Evolutionary conservation across 2,888 invertebrate species (phyloP).

Genomic region (Oxyteleia sp.): DNA sequence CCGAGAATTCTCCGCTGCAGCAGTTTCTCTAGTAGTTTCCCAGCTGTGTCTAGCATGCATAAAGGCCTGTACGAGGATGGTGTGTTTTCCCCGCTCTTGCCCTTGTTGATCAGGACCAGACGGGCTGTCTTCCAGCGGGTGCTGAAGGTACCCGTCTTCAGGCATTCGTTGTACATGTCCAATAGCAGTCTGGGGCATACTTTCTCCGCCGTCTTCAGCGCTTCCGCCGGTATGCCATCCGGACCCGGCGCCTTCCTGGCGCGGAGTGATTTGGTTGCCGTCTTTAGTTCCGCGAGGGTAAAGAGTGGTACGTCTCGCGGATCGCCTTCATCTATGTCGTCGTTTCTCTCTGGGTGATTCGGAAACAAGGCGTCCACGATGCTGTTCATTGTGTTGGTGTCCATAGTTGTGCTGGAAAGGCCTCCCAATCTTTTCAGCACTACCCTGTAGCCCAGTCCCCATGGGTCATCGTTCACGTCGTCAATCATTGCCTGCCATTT

Average conservation of each 20-base stretch:
- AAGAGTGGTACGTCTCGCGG: constrained; percentile 7
- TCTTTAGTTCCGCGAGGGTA: constrained; percentile 51
- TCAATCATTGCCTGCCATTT: constrained; percentile 72
- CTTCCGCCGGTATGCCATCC: constrained; percentile 74
- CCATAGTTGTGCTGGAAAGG: background rate
- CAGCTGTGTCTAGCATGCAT: no score
- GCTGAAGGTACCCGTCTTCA: constrained; percentile 55
- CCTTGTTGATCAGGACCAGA: no score
- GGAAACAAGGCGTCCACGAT: constrained; percentile 1
- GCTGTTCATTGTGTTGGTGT: constrained; percentile 1
- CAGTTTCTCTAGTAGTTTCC: background rate
- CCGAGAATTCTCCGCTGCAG: no score
- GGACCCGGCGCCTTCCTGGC: constrained; percentile 71
- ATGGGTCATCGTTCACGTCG: constrained; percentile 72
- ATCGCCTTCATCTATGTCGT: background rate
- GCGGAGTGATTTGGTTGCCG: background rate
- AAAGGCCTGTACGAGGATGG: constrained; percentile 17
- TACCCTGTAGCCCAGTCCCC: constrained; percentile 75
- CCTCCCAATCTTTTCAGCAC: constrained; percentile 53
- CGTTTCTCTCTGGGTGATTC: background rate
- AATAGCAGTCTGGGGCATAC: no score
- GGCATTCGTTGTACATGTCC: no score
- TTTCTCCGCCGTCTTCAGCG: no score
- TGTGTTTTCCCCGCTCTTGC: no score
- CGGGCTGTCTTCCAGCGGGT: no score